Evolutionary conservation across 2,113 vertebrate species (phyloP), one percentile per base, ranked within the genome.

Genomic region (Ptilonorhynchus violaceus): DNA sequence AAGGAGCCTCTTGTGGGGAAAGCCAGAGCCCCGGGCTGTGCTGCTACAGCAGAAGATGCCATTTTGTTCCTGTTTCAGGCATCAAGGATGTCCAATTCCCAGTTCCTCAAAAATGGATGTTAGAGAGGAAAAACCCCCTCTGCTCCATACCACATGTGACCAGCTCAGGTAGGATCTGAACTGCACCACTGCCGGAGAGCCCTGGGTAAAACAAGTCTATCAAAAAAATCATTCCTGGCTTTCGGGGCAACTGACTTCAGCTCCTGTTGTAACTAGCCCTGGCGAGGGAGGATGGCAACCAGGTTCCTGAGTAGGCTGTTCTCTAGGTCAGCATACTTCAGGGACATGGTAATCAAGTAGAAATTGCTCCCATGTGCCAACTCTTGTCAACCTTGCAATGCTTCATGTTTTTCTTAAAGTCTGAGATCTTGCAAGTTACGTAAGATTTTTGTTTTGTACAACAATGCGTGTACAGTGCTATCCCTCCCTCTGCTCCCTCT

Each of bases 331-430:
- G 88, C 83, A 74, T 47, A 75, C 84, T 70, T 66, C 73, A 89
- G 91, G 56, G 89, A 80, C 83, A 1, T 1, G 39, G 69, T 44
- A 91, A 89, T 76, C 81, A 94, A 52, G 79, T 1, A 91, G 80
- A 91, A 93, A 89, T 72, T 82, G 84, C 84, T 95, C 75, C 89
- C 44, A 7, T 53, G 75, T 63, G 83, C 91, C 91, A 92, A 37
- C 80, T 35, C 76, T 25, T 28, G 60, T 56, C 90, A 90, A 33
- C 85, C 56, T 72, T 50, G 56, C 93, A 94, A 77, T 3, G 64
- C 28, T 89, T 49, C 0, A 1, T 35, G 60, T 75, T 94, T 86
- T 92, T 60, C 86, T 87, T 81, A 42, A 78, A 94, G 73, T 64
- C 66, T 20, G 41, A 68, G 68, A 74, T 75, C 56, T 64, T 63